Percentiles rank a stretch among this genome's conserved stretches.
Evolutionary conservation across 2,888 invertebrate genomes (phyloP).

Genomic region (Augiades crinisus): DNA sequence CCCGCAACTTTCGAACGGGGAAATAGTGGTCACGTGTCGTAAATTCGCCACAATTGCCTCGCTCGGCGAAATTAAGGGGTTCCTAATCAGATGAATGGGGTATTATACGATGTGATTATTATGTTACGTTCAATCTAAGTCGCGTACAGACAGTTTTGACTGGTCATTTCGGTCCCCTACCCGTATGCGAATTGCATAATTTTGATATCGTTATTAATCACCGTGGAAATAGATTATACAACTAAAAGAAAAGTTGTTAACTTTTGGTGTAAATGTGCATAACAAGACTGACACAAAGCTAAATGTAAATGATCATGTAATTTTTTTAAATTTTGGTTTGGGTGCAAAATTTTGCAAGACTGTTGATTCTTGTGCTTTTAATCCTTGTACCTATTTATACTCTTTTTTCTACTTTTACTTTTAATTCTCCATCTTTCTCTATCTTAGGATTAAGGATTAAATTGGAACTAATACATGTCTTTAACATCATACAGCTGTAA

Average conservation of each 20-base stretch:
- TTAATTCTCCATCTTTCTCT: too few species aligned
- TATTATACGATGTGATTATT: conserved; percentile 70
- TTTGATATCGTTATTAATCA: neutral
- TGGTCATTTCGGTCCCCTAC: conserved; percentile 24
- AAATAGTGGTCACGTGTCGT: conserved; percentile 76
- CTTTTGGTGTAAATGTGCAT: too few species aligned
- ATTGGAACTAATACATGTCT: too few species aligned
- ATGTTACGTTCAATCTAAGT: conserved; percentile 30
- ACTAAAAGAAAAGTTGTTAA: neutral
- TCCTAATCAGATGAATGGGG: conserved; percentile 55
- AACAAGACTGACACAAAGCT: too few species aligned
- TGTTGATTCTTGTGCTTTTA: too few species aligned
- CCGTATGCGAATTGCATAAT: conserved; percentile 32
- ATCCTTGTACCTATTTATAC: too few species aligned
- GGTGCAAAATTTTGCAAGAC: too few species aligned
- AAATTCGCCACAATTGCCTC: conserved; percentile 70
- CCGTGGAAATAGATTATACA: neutral
- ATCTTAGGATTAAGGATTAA: too few species aligned
- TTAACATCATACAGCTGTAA: too few species aligned
- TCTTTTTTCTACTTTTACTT: too few species aligned
- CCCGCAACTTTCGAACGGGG: conserved; percentile 43
- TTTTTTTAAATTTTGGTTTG: too few species aligned
- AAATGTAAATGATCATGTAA: too few species aligned
- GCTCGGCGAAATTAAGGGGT: conserved; percentile 53
- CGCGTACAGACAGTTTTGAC: conserved; percentile 17